Evolutionary conservation across 2,113 vertebrate genomes (phyloP).

Genomic region (Leucoraja erinaceus): DNA sequence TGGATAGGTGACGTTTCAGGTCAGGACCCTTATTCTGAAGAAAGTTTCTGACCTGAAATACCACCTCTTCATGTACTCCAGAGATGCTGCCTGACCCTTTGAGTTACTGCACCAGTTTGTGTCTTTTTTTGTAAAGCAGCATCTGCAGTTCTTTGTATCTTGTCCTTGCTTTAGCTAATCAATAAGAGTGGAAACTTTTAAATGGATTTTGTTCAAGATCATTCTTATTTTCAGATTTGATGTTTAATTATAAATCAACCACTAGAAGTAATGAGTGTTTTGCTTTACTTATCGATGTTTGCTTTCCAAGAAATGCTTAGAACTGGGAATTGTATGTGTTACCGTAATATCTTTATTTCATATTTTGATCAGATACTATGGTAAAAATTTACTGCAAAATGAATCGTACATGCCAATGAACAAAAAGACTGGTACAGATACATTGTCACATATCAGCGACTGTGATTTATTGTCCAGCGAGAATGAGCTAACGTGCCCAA

Average conservation of each 20-base stretch:
- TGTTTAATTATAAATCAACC: not conserved
- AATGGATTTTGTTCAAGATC: not conserved
- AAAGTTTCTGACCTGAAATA: too few relatives aligned
- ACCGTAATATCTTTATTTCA: not conserved
- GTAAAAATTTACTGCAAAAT: slow-evolving; percentile 41
- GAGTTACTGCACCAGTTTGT: too few relatives aligned
- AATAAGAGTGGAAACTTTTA: too few relatives aligned
- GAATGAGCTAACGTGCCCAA: not conserved
- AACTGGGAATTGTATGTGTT: not conserved
- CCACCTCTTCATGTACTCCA: too few relatives aligned
- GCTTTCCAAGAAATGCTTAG: not conserved
- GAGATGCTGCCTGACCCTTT: too few relatives aligned
- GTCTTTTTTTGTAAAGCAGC: too few relatives aligned
- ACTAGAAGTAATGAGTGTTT: not conserved
- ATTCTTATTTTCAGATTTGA: slow-evolving; percentile 12
- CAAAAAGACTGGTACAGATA: slow-evolving; percentile 47
- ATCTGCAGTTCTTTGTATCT: too few relatives aligned
- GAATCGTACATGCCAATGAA: slow-evolving; percentile 23
- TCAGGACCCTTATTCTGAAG: too few relatives aligned
- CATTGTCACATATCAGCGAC: slow-evolving; percentile 43
- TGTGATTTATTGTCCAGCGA: slow-evolving; percentile 40
- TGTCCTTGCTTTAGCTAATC: too few relatives aligned
- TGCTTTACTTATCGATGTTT: not conserved
- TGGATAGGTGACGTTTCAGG: too few relatives aligned
- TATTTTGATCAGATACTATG: slow-evolving; percentile 39